Conservation (phyloP, 2,888 invertebrate genomes). For the Plagodis pulveraria region DNA sequence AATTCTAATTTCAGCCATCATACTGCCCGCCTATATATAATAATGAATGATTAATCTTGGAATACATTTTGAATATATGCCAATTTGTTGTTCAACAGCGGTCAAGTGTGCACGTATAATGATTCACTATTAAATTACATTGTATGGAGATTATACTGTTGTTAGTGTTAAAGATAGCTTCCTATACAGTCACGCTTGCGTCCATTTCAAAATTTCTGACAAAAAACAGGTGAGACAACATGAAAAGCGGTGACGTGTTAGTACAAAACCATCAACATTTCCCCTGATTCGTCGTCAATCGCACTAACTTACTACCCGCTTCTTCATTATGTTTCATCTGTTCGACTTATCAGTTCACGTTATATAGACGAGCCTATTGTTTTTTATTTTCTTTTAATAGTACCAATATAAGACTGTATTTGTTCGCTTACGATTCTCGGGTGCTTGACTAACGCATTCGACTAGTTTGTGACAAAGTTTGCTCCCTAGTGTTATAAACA, state of each 20-base stretch:
- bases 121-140: slow-evolving; percentile 39
- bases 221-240: background rate
- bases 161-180: slow-evolving; percentile 56
- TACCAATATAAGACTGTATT: slow-evolving; percentile 56
- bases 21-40: slow-evolving; percentile 25
- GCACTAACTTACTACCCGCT: background rate
- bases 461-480: slow-evolving; percentile 40
- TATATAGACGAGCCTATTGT: slow-evolving; percentile 13
- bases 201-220: slow-evolving; percentile 43
- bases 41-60: slow-evolving; percentile 26
- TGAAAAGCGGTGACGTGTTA: background rate
- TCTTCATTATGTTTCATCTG: background rate
- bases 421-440: slow-evolving; percentile 47
- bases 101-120: slow-evolving; percentile 45
- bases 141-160: slow-evolving; percentile 58
- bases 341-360: slow-evolving; percentile 13
- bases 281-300: no score
- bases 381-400: slow-evolving; percentile 39
- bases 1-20: slow-evolving; percentile 11
- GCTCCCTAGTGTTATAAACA: slow-evolving; percentile 11
- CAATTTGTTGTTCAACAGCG: slow-evolving; percentile 40
- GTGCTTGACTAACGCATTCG: slow-evolving; percentile 40
- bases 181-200: slow-evolving; percentile 65
- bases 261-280: no score
- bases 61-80: slow-evolving; percentile 32